phyloP scores from a whole-genome alignment of 2,888 invertebrate genomes.

The Himalopsyche japonica region DNA sequence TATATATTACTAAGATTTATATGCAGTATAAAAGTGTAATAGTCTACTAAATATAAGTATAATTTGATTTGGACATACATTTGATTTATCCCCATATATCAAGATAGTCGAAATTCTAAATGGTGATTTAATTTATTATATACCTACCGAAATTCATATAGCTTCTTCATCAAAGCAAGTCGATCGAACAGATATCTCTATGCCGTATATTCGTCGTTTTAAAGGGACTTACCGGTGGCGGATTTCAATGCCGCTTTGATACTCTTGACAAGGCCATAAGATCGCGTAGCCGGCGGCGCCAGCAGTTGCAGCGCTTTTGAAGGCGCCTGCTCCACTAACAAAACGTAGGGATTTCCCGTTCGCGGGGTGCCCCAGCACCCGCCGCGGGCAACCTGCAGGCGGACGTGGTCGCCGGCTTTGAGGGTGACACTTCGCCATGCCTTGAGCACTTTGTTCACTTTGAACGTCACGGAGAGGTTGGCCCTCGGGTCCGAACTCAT shows the following conservation, averaged over 20 bases:
- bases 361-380: constrained; percentile 27
- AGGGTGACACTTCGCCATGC: constrained; percentile 5
- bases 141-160: no score
- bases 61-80: no score
- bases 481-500: constrained; percentile 28
- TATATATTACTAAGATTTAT: no score
- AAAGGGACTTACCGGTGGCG: constrained; percentile 17
- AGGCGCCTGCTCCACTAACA: constrained; percentile 25
- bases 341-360: constrained; percentile 26
- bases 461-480: constrained; percentile 36
- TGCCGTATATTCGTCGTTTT: not conserved
- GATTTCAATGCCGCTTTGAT: constrained; percentile 16
- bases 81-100: no score
- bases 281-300: constrained; percentile 25
- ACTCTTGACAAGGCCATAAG: constrained; percentile 16
- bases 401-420: constrained; percentile 23
- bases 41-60: no score
- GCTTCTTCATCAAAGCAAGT: no score
- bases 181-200: no score
- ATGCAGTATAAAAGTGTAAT: no score
- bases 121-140: no score
- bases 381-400: constrained; percentile 28
- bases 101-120: no score
- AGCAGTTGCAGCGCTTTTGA: constrained; percentile 21
- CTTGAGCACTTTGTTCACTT: constrained; percentile 30